phyloP scores from a whole-genome alignment of 2,888 invertebrate genomes.

The Pachliopta kotzebuea region DNA sequence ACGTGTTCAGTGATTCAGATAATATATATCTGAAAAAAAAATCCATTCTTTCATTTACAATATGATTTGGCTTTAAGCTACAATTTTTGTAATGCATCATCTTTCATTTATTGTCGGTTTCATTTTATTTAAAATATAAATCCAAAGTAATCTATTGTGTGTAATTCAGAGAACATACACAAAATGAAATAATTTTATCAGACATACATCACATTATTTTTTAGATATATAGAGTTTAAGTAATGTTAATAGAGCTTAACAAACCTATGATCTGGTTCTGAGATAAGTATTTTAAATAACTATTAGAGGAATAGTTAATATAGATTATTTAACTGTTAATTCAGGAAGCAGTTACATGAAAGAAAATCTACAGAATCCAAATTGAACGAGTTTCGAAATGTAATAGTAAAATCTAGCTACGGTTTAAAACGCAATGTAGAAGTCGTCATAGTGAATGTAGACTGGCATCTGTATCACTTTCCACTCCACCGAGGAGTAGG shows the following conservation, averaged over 20 bases:
- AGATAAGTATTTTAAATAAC: background rate
- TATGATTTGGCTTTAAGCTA: background rate
- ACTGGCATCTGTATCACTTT: constrained; percentile 75
- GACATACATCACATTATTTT: background rate
- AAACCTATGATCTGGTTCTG: background rate
- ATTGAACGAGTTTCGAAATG: background rate
- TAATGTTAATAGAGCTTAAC: background rate
- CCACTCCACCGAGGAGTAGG: constrained; percentile 64
- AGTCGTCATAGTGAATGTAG: constrained; percentile 65
- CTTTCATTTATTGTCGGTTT: background rate
- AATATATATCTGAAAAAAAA: background rate
- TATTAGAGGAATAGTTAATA: background rate
- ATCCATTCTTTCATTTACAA: background rate
- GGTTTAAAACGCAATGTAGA: background rate
- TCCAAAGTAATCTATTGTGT: no score
- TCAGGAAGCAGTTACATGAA: background rate
- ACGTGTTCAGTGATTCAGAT: background rate
- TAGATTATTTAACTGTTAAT: background rate
- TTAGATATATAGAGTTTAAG: background rate
- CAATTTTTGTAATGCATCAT: background rate
- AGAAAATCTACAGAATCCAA: background rate
- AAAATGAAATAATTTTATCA: no score
- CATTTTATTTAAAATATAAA: background rate
- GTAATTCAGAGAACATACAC: background rate
- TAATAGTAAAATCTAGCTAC: background rate